Evolutionary conservation across 2,113 vertebrate genomes (phyloP).

Genomic region (Hylia prasina): DNA sequence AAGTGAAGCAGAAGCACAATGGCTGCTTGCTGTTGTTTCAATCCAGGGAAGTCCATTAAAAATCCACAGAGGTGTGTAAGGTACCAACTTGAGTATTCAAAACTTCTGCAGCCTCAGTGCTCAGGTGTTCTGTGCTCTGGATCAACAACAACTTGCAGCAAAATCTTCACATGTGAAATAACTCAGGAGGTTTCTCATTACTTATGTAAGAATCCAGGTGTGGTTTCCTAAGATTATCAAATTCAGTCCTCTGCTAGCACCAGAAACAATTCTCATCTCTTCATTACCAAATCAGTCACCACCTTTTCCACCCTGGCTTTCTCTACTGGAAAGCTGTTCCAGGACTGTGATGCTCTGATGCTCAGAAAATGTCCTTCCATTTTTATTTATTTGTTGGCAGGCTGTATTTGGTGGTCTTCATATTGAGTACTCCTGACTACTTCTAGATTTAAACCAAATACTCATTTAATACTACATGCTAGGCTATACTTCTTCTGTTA

Average conservation of each 20-base stretch:
- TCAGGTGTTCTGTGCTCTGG: not conserved
- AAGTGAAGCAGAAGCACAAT: fast-evolving
- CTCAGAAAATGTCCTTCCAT: not conserved
- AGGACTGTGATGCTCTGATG: not conserved
- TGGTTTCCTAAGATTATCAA: not conserved
- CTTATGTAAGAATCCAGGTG: not conserved
- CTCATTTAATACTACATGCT: not conserved
- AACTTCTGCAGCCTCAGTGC: not conserved
- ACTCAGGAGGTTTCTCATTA: not conserved
- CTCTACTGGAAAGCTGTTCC: not conserved
- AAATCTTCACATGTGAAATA: not conserved
- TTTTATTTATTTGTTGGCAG: not conserved
- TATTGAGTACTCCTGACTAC: not conserved
- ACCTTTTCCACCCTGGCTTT: not conserved
- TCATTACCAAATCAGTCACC: not conserved
- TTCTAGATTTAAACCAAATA: not conserved
- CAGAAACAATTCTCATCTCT: not conserved
- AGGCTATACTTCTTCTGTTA: not conserved
- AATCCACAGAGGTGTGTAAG: fast-evolving
- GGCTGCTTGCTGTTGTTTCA: not conserved
- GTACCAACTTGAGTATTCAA: not conserved
- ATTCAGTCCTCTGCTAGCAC: not conserved
- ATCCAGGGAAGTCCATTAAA: not conserved
- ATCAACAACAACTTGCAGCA: not conserved
- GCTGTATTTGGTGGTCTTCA: not conserved